Conservation (phyloP, 2,888 invertebrate genomes). For the Philopedon plagiatum region DNA sequence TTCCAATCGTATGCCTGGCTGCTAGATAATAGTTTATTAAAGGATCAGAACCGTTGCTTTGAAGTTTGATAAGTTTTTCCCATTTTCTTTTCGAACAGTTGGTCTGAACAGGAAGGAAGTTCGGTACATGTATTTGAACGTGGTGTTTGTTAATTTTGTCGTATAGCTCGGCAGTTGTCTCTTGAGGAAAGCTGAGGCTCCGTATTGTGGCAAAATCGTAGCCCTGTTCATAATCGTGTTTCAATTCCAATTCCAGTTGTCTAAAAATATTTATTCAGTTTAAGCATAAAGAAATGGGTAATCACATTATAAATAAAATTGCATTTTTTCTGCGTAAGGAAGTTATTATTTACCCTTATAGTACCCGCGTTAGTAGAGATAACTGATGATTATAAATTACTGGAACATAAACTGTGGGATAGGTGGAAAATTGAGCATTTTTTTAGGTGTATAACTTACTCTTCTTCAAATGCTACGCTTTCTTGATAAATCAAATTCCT, state of each 20-base stretch:
- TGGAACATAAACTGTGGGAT: no score
- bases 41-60: conserved; percentile 62
- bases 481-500: conserved; percentile 43
- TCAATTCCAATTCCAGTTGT: conserved; percentile 53
- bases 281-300: no score
- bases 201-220: conserved; percentile 65
- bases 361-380: no score
- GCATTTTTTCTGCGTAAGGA: no score
- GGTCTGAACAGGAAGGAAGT: conserved; percentile 76
- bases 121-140: conserved; percentile 76
- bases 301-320: no score
- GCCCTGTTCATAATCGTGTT: conserved; percentile 58
- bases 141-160: conserved; percentile 78
- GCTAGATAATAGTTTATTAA: conserved; percentile 76
- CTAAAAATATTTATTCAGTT: conserved; percentile 49
- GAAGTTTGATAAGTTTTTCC: conserved; percentile 76
- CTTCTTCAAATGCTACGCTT: conserved; percentile 45
- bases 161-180: conserved; percentile 73
- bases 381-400: no score
- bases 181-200: conserved; percentile 69
- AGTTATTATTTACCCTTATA: no score
- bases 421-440: no score
- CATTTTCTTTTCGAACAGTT: conserved; percentile 77
- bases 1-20: conserved; percentile 76
- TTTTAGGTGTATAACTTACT: no score